Percentiles rank a stretch among this genome's conserved stretches.
phyloP scores from a whole-genome alignment of 2,888 invertebrate species.

The Dioctria rufipes region DNA sequence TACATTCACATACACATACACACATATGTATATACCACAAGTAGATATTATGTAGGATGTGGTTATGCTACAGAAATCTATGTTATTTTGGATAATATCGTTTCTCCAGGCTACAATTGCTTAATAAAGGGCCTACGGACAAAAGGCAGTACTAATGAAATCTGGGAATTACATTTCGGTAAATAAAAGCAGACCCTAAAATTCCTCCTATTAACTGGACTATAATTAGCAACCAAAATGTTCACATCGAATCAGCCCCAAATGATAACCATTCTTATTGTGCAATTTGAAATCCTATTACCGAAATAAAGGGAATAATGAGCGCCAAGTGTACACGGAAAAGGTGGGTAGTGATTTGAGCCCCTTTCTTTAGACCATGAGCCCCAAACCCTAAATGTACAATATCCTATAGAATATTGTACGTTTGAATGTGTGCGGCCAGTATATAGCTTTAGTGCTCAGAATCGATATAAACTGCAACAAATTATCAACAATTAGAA shows the following conservation, averaged over 20 bases:
- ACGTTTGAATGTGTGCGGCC: background rate
- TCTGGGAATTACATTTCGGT: no score
- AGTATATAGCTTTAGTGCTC: background rate
- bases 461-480: constrained; percentile 55
- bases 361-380: background rate
- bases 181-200: background rate
- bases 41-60: no score
- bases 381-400: background rate
- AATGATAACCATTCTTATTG: background rate
- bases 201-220: background rate
- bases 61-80: no score
- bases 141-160: no score
- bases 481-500: constrained; percentile 58
- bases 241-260: background rate
- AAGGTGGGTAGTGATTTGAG: constrained; percentile 22
- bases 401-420: background rate
- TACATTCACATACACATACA: no score
- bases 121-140: no score
- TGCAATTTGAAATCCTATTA: constrained; percentile 8
- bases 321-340: constrained; percentile 18
- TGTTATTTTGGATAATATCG: no score
- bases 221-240: constrained; percentile 9
- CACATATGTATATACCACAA: no score
- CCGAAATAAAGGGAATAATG: constrained; percentile 27
- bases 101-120: no score